Percentiles rank a stretch among this genome's conserved stretches.
Conservation (phyloP, 35 echinoderm and acorn worm genomes). For the Apostichopus californicus region DNA sequence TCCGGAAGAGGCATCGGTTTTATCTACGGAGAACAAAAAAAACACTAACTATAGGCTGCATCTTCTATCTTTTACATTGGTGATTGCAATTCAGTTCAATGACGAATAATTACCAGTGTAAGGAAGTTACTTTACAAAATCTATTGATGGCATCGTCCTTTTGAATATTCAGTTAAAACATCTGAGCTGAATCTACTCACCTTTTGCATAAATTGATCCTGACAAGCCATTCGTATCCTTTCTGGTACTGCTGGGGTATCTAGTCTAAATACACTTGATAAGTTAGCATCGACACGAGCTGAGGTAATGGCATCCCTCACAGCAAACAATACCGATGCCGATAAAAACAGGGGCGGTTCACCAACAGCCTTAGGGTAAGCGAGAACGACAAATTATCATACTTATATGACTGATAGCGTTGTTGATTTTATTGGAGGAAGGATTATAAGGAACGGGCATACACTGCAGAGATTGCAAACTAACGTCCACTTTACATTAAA, state of each 20-base stretch:
- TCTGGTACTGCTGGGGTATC: slow-evolving; percentile 83
- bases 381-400: too few species aligned
- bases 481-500: too few species aligned
- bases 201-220: slow-evolving; percentile 75
- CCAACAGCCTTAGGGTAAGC: slow-evolving; percentile 33
- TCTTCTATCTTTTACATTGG: too few species aligned
- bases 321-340: slow-evolving; percentile 77
- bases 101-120: background rate
- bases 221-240: slow-evolving; percentile 77
- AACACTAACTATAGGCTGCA: background rate
- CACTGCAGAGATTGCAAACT: too few species aligned
- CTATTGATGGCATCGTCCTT: background rate
- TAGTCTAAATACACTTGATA: slow-evolving; percentile 51
- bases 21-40: background rate
- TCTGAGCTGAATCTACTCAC: slow-evolving; percentile 9
- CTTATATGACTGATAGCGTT: too few species aligned
- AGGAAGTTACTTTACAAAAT: background rate
- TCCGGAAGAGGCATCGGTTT: background rate
- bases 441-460: too few species aligned
- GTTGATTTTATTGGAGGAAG: too few species aligned
- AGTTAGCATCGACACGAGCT: slow-evolving; percentile 67
- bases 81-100: too few species aligned
- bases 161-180: background rate
- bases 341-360: slow-evolving; percentile 65
- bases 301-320: slow-evolving; percentile 86